Evolutionary conservation across 2,888 invertebrate species (phyloP).

Genomic region (Tholera decimalis): DNA sequence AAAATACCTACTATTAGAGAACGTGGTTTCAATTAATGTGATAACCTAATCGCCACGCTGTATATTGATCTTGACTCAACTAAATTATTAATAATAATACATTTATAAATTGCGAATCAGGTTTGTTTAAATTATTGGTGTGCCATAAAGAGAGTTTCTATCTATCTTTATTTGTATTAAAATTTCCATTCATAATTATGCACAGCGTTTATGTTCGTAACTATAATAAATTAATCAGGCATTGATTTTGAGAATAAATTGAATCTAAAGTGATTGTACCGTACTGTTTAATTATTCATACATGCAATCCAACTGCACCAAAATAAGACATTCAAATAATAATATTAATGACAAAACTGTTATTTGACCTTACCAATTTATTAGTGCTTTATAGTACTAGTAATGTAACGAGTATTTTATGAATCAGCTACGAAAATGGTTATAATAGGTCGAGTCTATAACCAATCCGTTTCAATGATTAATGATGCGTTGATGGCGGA

Average conservation of each 20-base stretch:
- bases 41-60: too few species aligned
- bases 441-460: conserved; percentile 22
- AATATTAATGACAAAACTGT: conserved; percentile 51
- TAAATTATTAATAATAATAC: too few species aligned
- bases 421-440: conserved; percentile 18
- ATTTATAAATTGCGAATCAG: too few species aligned
- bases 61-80: too few species aligned
- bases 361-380: conserved; percentile 61
- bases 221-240: conserved; percentile 37
- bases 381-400: conserved; percentile 25
- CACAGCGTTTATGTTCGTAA: conserved; percentile 3
- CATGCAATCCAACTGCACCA: conserved; percentile 61
- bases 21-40: neutral
- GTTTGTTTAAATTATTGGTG: too few species aligned
- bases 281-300: conserved; percentile 55
- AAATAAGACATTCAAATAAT: conserved; percentile 58
- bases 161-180: too few species aligned
- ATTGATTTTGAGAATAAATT: conserved; percentile 30
- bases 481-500: conserved; percentile 37
- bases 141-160: too few species aligned
- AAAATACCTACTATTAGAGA: conserved; percentile 6
- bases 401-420: conserved; percentile 7
- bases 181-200: conserved; percentile 18
- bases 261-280: conserved; percentile 27
- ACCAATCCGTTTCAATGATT: conserved; percentile 35